phyloP scores from a whole-genome alignment of 2,888 invertebrate species.

The Amphimallon solstitiale region DNA sequence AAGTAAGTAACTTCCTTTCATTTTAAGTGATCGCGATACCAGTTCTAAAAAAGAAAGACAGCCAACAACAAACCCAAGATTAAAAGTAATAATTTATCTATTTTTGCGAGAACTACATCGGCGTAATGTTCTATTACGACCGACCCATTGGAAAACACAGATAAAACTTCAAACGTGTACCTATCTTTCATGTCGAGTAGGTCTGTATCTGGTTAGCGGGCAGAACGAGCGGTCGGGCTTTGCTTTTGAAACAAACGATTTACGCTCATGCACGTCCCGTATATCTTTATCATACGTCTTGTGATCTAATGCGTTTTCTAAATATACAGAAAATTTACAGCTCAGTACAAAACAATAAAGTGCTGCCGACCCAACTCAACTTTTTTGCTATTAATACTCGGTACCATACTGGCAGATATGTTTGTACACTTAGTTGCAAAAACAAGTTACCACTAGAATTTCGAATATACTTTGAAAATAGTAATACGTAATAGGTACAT shows the following conservation, averaged over 20 bases:
- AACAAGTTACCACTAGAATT: too few relatives aligned
- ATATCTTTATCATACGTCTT: neutral
- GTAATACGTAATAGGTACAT: too few relatives aligned
- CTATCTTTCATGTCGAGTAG: conserved; percentile 16
- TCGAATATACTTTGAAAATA: too few relatives aligned
- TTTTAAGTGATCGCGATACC: conserved; percentile 3
- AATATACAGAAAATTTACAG: neutral
- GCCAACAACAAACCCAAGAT: conserved; percentile 1
- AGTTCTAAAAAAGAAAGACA: too few relatives aligned
- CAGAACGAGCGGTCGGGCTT: neutral
- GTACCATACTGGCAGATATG: too few relatives aligned
- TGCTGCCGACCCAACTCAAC: too few relatives aligned
- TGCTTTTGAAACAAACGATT: conserved; percentile 10
- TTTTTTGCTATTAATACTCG: too few relatives aligned
- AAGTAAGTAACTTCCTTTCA: conserved; percentile 1
- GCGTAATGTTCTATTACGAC: neutral
- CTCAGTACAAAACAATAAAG: too few relatives aligned
- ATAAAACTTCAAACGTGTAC: conserved; percentile 10
- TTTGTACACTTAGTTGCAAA: too few relatives aligned
- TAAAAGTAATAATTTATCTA: conserved; percentile 1
- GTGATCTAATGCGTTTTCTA: neutral
- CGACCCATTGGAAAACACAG: neutral
- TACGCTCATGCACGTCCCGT: neutral
- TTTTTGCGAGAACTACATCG: conserved; percentile 2
- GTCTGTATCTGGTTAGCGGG: conserved; percentile 4